Evolutionary conservation across 2,797 vertebrate species (phyloP), one percentile per base, ranked within the genome.

Genomic region (Enteromius afrohamiltoni): DNA sequence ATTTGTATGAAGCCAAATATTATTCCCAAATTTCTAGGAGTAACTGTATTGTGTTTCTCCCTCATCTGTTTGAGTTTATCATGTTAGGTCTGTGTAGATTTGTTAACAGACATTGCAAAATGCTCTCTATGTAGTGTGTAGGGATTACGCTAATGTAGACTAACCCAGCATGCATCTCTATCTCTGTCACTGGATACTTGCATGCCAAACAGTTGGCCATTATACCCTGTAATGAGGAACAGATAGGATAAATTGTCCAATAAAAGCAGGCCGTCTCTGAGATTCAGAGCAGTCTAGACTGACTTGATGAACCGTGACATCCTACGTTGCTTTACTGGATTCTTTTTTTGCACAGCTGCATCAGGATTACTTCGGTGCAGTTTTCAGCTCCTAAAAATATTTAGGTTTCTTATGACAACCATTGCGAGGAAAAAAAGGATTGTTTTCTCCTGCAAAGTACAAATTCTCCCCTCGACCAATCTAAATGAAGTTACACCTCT

Each of bases 151-250:
- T 40, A 47, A 69, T 69, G 34, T 75, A 0, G 21, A 11, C 69
- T 83, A 53, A 68, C 67, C 62, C 49, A 51, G 31, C 47, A 60
- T 83, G 70, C 70, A 75, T n/a, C 31, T 65, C 31, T 37, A 6
- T 83, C 70, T 8, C 9, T 58, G 49, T 80, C 73, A 26, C 77
- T 62, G 16, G 69, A 79, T 74, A 49, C 62, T 64, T 51, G 34
- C 9, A 83, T 31, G 55, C 13, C 65, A 79, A 65, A 60, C 62
- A 69, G 45, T 78, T 40, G 53, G 42, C 53, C 42, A 40, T 83
- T 64, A 80, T 79, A 75, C 55, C 26, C 29, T 77, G 75, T 88
- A 90, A 91, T 87, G 84, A 82, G 51, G 87, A 88, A 86, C 87
- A 85, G 86, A 90, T 89, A 91, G 31, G 62, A 82, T 75, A 67